Evolutionary conservation across 2,888 invertebrate species (phyloP).

Genomic region (Cheilosia vernalis): DNA sequence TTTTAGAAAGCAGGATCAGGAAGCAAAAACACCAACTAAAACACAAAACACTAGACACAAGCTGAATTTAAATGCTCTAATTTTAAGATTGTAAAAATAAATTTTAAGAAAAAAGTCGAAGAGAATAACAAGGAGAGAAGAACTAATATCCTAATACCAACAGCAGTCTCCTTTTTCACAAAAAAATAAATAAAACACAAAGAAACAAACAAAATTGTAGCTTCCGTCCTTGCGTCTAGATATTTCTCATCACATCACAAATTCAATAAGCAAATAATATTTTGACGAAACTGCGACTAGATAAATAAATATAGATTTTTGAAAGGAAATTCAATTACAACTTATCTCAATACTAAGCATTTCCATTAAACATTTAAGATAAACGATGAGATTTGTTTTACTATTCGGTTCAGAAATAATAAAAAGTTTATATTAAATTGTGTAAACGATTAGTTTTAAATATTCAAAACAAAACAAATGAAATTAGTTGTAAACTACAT

Average conservation of each 20-base stretch:
- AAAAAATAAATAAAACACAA: constrained; percentile 28
- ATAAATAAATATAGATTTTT: constrained; percentile 16
- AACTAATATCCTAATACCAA: neutral
- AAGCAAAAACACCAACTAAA: constrained; percentile 46
- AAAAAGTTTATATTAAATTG: too few species aligned
- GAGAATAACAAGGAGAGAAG: neutral
- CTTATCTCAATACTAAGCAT: constrained; percentile 55
- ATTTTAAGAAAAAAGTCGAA: neutral
- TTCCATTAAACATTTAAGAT: constrained; percentile 57
- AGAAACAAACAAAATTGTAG: constrained; percentile 40
- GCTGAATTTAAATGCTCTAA: neutral
- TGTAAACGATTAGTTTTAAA: constrained; percentile 27
- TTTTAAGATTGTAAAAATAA: constrained; percentile 18
- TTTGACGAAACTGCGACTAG: constrained; percentile 24
- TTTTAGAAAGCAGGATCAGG: constrained; percentile 37
- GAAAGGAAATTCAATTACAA: constrained; percentile 45
- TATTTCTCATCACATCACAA: constrained; percentile 41
- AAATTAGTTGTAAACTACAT: neutral
- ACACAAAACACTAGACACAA: constrained; percentile 40
- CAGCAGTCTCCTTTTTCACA: constrained; percentile 4
- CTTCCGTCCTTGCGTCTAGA: constrained; percentile 71
- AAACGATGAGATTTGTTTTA: constrained; percentile 43
- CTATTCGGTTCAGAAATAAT: constrained; percentile 14
- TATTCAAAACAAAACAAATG: neutral
- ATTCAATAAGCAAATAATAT: constrained; percentile 34